phyloP scores from a whole-genome alignment of 2,888 invertebrate species.

The Hirtodrosophila cameraria region DNA sequence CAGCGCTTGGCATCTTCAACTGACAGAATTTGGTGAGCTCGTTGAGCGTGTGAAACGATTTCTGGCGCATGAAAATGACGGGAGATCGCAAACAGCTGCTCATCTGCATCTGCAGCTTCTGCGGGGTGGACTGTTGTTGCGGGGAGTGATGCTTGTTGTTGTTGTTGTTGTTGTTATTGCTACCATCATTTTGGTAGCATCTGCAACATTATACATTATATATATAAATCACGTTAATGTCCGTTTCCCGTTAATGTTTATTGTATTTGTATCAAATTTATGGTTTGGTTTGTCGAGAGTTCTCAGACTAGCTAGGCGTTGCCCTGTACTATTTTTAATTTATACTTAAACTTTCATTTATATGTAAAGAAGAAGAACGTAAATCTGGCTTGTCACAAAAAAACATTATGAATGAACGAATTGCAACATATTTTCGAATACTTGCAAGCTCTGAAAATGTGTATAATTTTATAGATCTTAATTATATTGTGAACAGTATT shows the following conservation, averaged over 20 bases:
- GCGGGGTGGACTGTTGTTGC: not conserved
- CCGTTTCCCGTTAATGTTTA: not conserved
- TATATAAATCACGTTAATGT: slow-evolving; percentile 23
- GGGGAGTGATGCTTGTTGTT: slow-evolving; percentile 21
- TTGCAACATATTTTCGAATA: too few relatives aligned
- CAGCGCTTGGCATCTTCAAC: slow-evolving; percentile 45
- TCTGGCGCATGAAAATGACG: slow-evolving; percentile 82
- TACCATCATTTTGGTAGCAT: slow-evolving; percentile 67
- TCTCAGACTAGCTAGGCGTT: too few relatives aligned
- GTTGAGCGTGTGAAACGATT: slow-evolving; percentile 83
- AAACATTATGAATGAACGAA: too few relatives aligned
- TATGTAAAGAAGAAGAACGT: too few relatives aligned
- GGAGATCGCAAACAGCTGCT: slow-evolving; percentile 82
- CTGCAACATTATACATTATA: slow-evolving; percentile 57
- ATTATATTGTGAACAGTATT: too few relatives aligned
- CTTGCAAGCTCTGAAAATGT: too few relatives aligned
- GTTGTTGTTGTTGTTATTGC: slow-evolving; percentile 24
- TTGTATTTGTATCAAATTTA: too few relatives aligned
- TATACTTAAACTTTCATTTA: too few relatives aligned
- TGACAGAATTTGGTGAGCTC: slow-evolving; percentile 81
- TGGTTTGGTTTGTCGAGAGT: too few relatives aligned
- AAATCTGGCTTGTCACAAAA: too few relatives aligned
- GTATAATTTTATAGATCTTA: too few relatives aligned
- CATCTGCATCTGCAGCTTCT: slow-evolving; percentile 68
- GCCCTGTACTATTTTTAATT: too few relatives aligned